These are phyloP conservation scores for Microcebus ravelobensis DNA, from an alignment of 2,113 vertebrate species.

Conservation along the genomic window DNA sequence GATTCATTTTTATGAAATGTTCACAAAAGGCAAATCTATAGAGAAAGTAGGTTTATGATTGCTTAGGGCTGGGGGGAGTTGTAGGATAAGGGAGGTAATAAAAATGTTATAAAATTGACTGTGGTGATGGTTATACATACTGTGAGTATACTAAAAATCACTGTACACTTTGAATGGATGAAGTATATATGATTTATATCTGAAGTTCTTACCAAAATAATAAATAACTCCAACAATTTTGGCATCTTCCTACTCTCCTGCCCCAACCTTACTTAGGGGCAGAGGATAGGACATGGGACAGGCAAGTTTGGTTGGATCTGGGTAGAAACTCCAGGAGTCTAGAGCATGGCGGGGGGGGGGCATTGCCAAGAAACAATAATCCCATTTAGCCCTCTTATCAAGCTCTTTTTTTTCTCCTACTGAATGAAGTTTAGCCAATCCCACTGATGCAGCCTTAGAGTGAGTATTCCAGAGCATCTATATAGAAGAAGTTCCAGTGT, in stretches of 20 bases:
- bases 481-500: background rate
- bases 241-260: background rate
- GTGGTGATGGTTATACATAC: background rate
- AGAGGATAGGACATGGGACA: background rate
- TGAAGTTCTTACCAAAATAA: background rate
- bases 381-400: background rate
- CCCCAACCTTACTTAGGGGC: background rate
- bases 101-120: conserved; percentile 27
- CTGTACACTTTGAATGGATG: background rate
- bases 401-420: background rate
- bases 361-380: background rate
- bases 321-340: background rate
- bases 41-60: background rate
- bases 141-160: background rate
- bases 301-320: background rate
- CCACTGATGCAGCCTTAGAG: background rate
- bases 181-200: conserved; percentile 29
- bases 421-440: background rate
- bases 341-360: background rate
- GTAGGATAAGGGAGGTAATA: background rate
- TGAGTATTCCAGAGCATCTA: background rate
- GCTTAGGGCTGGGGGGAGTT: background rate
- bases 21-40: background rate
- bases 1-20: background rate
- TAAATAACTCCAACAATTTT: background rate